These are phyloP conservation scores for Lasioglossum oenotherae DNA, from an alignment of 2,888 invertebrate genomes.

Conservation along the genomic window DNA sequence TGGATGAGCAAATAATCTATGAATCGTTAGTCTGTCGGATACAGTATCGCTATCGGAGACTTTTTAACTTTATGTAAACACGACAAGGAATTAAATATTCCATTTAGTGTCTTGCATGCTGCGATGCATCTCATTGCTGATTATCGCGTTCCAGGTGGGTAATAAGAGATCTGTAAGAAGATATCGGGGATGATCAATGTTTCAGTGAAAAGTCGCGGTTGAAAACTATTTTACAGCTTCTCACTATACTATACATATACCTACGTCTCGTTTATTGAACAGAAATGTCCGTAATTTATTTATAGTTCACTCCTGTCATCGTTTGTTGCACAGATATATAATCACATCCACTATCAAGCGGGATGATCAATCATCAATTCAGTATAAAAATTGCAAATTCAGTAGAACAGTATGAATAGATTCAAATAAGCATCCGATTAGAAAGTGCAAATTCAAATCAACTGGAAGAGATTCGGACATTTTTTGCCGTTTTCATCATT, in stretches of 20 bases:
- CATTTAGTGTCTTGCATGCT: neutral
- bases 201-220: neutral
- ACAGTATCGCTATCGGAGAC: neutral
- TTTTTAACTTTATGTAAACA: neutral
- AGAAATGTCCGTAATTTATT: neutral
- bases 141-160: neutral
- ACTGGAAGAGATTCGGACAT: neutral
- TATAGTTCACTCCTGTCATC: neutral
- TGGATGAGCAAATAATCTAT: neutral
- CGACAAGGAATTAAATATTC: neutral
- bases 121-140: neutral
- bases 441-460: neutral
- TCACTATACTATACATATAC: neutral
- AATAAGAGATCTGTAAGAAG: neutral
- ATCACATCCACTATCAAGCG: neutral
- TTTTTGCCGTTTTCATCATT: neutral
- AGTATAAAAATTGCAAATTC: neutral
- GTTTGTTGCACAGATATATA: neutral
- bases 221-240: neutral
- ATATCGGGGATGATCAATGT: neutral
- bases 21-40: neutral
- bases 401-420: neutral
- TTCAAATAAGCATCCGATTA: neutral
- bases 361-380: neutral
- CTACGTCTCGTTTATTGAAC: neutral